A percentile compares a stretch with the other conserved stretches of the same genome.
Evolutionary conservation across 2,888 invertebrate species (phyloP).

Genomic region (Conus canariensis): DNA sequence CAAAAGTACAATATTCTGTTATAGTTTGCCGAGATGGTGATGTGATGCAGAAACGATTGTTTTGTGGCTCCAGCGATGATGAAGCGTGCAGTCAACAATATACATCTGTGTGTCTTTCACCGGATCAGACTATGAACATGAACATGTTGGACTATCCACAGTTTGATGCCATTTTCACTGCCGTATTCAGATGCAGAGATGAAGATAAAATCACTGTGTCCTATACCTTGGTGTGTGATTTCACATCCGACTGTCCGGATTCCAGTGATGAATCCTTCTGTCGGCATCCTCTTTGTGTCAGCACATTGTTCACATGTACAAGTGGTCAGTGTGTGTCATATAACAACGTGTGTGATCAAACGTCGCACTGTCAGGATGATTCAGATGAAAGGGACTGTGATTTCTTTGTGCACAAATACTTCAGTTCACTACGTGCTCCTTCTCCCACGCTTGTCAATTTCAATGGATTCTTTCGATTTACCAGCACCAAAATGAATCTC

Average conservation of each 20-base stretch:
- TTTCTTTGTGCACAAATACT: not conserved
- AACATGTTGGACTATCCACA: not conserved
- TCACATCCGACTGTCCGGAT: not conserved
- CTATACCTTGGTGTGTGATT: not conserved
- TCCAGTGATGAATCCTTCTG: constrained; percentile 12
- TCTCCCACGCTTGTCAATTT: not conserved
- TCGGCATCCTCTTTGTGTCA: not conserved
- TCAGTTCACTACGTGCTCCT: not conserved
- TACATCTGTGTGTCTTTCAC: not conserved
- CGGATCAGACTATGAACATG: not conserved
- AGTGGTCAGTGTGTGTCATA: not conserved
- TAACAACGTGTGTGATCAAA: not conserved
- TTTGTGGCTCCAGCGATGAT: not conserved
- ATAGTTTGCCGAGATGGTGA: not conserved
- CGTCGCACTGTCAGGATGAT: not conserved
- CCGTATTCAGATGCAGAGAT: not conserved
- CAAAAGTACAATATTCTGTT: not conserved
- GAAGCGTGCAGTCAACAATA: not conserved
- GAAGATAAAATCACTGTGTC: not conserved
- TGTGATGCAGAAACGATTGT: not conserved
- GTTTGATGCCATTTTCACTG: not conserved
- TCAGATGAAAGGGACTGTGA: not conserved
- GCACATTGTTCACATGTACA: not conserved
- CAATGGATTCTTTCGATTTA: not conserved
- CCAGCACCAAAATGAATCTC: not conserved